Conservation (phyloP, 2,888 invertebrate genomes). For the Mythimna vitellina region DNA sequence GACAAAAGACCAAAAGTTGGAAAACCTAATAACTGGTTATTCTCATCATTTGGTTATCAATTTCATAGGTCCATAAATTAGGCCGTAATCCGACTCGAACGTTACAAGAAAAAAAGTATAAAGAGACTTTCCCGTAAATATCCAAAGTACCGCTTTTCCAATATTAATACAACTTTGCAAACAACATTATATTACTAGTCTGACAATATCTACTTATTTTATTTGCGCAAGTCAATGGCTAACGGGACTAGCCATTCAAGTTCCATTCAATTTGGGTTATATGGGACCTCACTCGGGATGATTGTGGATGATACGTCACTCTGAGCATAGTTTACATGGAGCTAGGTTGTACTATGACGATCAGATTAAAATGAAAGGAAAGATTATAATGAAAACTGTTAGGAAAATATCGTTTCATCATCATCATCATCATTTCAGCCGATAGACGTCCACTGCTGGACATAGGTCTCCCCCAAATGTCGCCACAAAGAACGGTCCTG, state of each 20-base stretch:
- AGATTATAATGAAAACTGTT: not conserved
- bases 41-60: not conserved
- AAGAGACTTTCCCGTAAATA: not conserved
- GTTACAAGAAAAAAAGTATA: not conserved
- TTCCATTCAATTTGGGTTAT: conserved; percentile 56
- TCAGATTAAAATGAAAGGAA: not conserved
- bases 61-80: not conserved
- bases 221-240: conserved; percentile 32
- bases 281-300: conserved; percentile 45
- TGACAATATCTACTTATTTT: conserved; percentile 37
- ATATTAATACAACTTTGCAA: conserved; percentile 45
- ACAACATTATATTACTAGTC: conserved; percentile 38
- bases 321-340: conserved; percentile 34
- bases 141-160: conserved; percentile 10
- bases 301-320: conserved; percentile 56
- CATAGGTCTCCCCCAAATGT: too few species aligned
- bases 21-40: not conserved
- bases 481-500: too few species aligned
- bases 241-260: conserved; percentile 30
- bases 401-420: not conserved
- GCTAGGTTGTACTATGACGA: not conserved
- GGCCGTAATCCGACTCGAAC: not conserved
- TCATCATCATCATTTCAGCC: too few species aligned
- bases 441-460: too few species aligned
- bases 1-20: too few species aligned